phyloP scores from a whole-genome alignment of 1,140 invertebrate species.

The Mactra quadrangularis region DNA sequence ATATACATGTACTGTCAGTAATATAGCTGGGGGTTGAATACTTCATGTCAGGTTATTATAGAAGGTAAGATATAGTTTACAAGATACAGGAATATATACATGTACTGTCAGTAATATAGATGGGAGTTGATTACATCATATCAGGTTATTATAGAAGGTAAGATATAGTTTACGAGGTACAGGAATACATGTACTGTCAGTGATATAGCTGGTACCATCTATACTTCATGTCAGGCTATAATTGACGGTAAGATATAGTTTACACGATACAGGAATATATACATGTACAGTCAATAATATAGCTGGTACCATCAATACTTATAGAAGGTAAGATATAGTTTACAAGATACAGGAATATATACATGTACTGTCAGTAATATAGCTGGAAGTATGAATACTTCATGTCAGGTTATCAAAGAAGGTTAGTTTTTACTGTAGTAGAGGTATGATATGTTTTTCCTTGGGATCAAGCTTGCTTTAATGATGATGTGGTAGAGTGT shows the following conservation, averaged over 20 bases:
- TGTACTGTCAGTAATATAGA: conserved; percentile 27
- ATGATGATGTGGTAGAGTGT: no score
- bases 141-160: conserved; percentile 38
- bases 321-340: not conserved
- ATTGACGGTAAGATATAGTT: conserved; percentile 38
- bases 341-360: conserved; percentile 47
- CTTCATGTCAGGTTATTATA: not conserved
- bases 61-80: not conserved
- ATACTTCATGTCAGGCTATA: not conserved
- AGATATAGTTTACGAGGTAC: conserved; percentile 2
- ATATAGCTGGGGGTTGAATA: conserved; percentile 1
- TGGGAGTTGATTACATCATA: not conserved
- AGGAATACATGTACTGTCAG: conserved; percentile 30
- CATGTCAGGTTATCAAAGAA: conserved; percentile 11
- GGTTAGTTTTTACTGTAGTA: conserved; percentile 6
- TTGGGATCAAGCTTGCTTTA: no score
- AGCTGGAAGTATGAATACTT: not conserved
- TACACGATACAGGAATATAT: conserved; percentile 47
- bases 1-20: conserved; percentile 39
- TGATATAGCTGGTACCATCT: conserved; percentile 12
- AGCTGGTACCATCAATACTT: not conserved
- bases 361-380: conserved; percentile 36
- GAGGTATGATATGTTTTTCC: no score
- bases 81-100: conserved; percentile 49
- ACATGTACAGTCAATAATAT: conserved; percentile 36